These are phyloP conservation scores for Pocillopora meandrina DNA, from an alignment of 92 coral and sea anemone species.

Conservation along the genomic window DNA sequence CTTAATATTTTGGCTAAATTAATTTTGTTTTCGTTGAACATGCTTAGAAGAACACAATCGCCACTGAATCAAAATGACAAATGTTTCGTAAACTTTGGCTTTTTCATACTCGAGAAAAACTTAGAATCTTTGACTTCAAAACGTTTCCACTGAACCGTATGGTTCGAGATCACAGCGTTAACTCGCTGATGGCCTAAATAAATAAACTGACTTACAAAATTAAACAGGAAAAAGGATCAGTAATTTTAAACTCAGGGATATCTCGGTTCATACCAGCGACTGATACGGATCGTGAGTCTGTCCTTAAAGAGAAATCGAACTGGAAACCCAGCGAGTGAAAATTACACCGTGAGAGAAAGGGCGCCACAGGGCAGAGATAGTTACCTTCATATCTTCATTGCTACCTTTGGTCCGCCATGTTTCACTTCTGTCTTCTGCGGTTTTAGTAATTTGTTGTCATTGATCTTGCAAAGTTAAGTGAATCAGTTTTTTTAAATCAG, in stretches of 20 bases:
- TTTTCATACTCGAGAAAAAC: background rate
- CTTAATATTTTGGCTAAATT: background rate
- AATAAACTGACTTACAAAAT: background rate
- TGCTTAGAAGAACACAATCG: background rate
- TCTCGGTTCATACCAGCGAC: background rate
- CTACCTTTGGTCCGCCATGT: too few species aligned
- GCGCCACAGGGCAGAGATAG: too few species aligned
- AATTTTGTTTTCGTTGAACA: constrained; percentile 13
- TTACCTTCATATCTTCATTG: too few species aligned
- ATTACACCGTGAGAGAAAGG: background rate
- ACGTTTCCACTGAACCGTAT: background rate
- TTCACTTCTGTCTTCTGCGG: too few species aligned
- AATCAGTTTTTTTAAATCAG: background rate
- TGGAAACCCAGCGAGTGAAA: background rate
- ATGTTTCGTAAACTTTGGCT: background rate
- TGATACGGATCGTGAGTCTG: background rate
- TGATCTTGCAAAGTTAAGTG: too few species aligned
- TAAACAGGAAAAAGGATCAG: background rate
- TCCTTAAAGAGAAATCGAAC: background rate
- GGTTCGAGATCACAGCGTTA: background rate
- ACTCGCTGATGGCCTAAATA: background rate
- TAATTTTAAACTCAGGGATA: constrained; percentile 2
- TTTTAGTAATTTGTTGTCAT: too few species aligned
- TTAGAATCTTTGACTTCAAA: background rate
- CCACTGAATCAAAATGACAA: background rate